A percentile compares a stretch with the other conserved stretches of the same genome.
Conservation (phyloP, 2,113 vertebrate species). For the Microtus ochrogaster region DNA sequence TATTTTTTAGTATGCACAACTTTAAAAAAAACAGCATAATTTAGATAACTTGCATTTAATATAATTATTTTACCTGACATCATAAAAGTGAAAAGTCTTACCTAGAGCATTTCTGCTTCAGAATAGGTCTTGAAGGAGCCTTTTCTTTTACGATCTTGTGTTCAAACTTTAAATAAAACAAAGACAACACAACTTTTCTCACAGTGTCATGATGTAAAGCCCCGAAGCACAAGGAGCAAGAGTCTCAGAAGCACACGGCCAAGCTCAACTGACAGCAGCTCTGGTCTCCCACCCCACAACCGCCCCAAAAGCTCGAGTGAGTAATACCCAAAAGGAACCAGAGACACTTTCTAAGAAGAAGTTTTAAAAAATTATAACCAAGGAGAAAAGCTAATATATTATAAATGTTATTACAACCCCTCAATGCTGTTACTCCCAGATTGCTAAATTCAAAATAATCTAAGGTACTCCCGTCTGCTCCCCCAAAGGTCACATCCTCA, state of each 20-base stretch:
- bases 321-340: constrained; percentile 48
- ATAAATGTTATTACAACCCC: neutral
- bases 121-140: constrained; percentile 83
- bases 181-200: constrained; percentile 68
- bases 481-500: neutral
- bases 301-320: constrained; percentile 46
- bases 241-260: constrained; percentile 37
- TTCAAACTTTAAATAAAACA: constrained; percentile 92
- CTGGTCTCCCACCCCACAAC: constrained; percentile 34
- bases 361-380: neutral
- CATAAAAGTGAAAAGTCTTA: constrained; percentile 82
- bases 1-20: neutral
- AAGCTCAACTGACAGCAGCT: neutral
- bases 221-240: constrained; percentile 38
- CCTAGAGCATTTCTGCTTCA: constrained; percentile 94
- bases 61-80: constrained; percentile 37
- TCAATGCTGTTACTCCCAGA: neutral
- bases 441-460: neutral
- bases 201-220: constrained; percentile 46
- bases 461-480: neutral
- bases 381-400: constrained; percentile 10
- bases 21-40: constrained; percentile 26
- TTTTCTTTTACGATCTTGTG: constrained; percentile 87
- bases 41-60: constrained; percentile 47
- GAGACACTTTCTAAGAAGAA: constrained; percentile 20